Evolutionary conservation across 1,140 invertebrate species (phyloP).

Genomic region (Drosophila subobscura): DNA sequence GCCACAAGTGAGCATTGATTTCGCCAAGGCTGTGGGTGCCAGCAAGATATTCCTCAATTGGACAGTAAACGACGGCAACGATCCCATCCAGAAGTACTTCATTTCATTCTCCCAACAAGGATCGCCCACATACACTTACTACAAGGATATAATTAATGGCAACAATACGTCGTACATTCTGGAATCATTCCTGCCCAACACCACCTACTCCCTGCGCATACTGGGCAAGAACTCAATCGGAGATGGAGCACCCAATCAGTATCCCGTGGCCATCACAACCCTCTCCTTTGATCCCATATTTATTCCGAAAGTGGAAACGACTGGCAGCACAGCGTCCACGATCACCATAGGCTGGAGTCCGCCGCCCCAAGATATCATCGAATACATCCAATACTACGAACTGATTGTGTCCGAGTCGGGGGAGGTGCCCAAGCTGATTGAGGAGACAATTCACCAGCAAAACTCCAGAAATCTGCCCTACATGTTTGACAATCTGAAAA

Average conservation of each 20-base stretch:
- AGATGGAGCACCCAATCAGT: slow-evolving; percentile 83
- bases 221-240: slow-evolving; percentile 85
- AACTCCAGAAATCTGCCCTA: slow-evolving; percentile 87
- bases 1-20: slow-evolving; percentile 89
- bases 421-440: slow-evolving; percentile 84
- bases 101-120: slow-evolving; percentile 87
- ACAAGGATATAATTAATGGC: slow-evolving; percentile 85
- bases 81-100: slow-evolving; percentile 87
- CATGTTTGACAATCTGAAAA: slow-evolving; percentile 90
- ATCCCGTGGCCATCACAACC: slow-evolving; percentile 86
- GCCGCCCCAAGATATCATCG: slow-evolving; percentile 87
- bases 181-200: slow-evolving; percentile 86
- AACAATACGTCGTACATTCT: slow-evolving; percentile 87
- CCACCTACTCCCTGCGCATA: slow-evolving; percentile 86
- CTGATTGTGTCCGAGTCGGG: slow-evolving; percentile 87
- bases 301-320: slow-evolving; percentile 90
- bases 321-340: slow-evolving; percentile 90
- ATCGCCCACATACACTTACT: slow-evolving; percentile 84
- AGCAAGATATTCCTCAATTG: slow-evolving; percentile 91
- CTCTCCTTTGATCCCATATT: slow-evolving; percentile 90
- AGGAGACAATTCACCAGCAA: slow-evolving; percentile 87
- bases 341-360: slow-evolving; percentile 91
- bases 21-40: slow-evolving; percentile 89
- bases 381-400: slow-evolving; percentile 90
- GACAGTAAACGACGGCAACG: slow-evolving; percentile 91